Evolutionary conservation across 2,888 invertebrate genomes (phyloP).

Genomic region (Caenorhabditis afra): DNA sequence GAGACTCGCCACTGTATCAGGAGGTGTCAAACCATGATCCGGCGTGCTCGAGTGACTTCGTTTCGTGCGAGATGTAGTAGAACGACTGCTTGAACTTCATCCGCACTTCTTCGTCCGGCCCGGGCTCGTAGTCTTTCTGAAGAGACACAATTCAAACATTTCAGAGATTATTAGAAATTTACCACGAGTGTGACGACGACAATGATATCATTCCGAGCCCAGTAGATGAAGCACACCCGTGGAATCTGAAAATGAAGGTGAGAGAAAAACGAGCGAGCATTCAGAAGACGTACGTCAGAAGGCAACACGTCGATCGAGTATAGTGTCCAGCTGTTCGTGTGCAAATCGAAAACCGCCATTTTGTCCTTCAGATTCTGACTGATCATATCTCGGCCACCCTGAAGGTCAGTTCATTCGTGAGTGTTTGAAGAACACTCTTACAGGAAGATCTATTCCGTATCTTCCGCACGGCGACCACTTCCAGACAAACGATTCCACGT

Average conservation of each 20-base stretch:
- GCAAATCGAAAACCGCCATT: slow-evolving; percentile 45
- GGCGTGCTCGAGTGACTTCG: not conserved
- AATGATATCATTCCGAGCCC: slow-evolving; percentile 32
- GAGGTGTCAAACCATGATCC: slow-evolving; percentile 2
- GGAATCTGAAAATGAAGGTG: slow-evolving; percentile 38
- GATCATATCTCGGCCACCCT: slow-evolving; percentile 55
- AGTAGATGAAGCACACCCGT: slow-evolving; percentile 52
- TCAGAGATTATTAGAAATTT: not conserved
- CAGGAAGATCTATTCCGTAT: slow-evolving; percentile 56
- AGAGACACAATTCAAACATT: not conserved
- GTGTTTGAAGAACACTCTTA: not conserved
- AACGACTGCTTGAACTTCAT: slow-evolving; percentile 44
- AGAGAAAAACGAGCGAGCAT: not conserved
- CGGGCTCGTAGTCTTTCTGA: slow-evolving; percentile 38
- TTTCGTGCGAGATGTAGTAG: slow-evolving; percentile 23
- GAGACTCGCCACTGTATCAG: not conserved
- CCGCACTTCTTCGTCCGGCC: slow-evolving; percentile 29
- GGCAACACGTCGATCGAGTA: slow-evolving; percentile 10
- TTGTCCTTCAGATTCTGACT: slow-evolving; percentile 11
- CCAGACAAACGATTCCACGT: slow-evolving; percentile 57
- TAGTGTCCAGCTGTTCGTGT: slow-evolving; percentile 35
- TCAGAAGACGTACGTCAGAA: slow-evolving; percentile 10
- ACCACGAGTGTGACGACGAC: slow-evolving; percentile 37
- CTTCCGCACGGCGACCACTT: slow-evolving; percentile 59
- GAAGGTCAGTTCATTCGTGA: not conserved